phyloP scores from a whole-genome alignment of 1,140 invertebrate species.

The Chymomyza costata region DNA sequence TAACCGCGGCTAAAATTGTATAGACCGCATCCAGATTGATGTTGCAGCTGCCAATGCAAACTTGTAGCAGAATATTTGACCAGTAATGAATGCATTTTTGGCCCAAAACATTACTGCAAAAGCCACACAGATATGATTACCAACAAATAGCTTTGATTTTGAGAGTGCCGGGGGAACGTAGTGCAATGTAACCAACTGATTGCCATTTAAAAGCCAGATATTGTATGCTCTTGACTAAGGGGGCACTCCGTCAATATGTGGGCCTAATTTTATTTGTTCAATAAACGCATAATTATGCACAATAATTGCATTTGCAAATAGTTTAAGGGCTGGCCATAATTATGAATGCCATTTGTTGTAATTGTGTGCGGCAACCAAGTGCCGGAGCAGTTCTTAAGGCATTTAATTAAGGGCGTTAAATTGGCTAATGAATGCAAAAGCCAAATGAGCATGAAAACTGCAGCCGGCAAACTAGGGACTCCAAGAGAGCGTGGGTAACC shows the following conservation, averaged over 20 bases:
- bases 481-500: too few relatives aligned
- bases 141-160: too few relatives aligned
- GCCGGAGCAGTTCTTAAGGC: slow-evolving; percentile 25
- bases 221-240: slow-evolving; percentile 14
- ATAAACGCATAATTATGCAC: slow-evolving; percentile 65
- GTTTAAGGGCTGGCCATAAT: slow-evolving; percentile 39
- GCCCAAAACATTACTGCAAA: too few relatives aligned
- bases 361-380: slow-evolving; percentile 1
- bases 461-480: too few relatives aligned
- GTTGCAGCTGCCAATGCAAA: neutral
- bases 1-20: too few relatives aligned
- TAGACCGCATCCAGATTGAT: slow-evolving; percentile 2
- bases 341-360: slow-evolving; percentile 35
- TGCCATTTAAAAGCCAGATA: too few relatives aligned
- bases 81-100: too few relatives aligned
- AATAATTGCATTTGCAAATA: slow-evolving; percentile 64
- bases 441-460: slow-evolving; percentile 16
- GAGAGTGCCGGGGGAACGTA: too few relatives aligned
- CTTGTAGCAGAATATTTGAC: too few relatives aligned
- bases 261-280: slow-evolving; percentile 42
- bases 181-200: too few relatives aligned
- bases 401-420: slow-evolving; percentile 61
- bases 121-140: too few relatives aligned
- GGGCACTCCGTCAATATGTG: neutral
- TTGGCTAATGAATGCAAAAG: slow-evolving; percentile 48